phyloP scores from a whole-genome alignment of 2,113 vertebrate species.

The Genyomyrus donnyi region DNA sequence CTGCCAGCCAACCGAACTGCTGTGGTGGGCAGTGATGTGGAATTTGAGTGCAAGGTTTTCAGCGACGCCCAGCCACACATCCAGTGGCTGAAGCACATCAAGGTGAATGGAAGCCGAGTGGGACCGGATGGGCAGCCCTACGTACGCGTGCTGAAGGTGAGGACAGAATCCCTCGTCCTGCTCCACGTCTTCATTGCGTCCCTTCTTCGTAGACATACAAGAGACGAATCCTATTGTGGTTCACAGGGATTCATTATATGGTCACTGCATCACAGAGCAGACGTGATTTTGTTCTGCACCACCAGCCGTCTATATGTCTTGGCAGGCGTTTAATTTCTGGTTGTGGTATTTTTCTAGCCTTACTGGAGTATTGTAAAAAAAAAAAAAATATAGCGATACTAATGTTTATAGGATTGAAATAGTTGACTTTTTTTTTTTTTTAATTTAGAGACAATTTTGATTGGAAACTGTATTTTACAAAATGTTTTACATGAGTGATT shows the following conservation, averaged over 20 bases:
- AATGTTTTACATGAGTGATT: not conserved
- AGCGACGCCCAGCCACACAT: constrained; percentile 88
- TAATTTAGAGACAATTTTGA: not conserved
- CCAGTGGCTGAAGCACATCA: constrained; percentile 86
- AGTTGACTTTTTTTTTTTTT: not conserved
- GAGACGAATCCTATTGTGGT: not conserved
- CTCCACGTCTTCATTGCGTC: not conserved
- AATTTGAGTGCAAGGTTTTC: constrained; percentile 85
- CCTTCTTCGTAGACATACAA: not conserved
- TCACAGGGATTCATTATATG: not conserved
- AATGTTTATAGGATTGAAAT: not conserved
- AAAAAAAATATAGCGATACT: not conserved
- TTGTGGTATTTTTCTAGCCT: not conserved
- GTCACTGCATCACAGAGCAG: not conserved
- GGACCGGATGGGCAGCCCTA: constrained; percentile 73
- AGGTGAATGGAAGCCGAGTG: constrained; percentile 76
- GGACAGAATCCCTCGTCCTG: not conserved
- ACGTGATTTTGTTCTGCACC: not conserved
- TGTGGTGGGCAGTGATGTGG: constrained; percentile 73
- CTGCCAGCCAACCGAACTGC: constrained; percentile 83
- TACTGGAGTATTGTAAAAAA: not conserved
- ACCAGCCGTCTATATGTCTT: not conserved
- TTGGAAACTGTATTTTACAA: not conserved
- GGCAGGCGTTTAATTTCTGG: not conserved
- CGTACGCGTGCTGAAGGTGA: constrained; percentile 80